Base-by-base conservation (phyloP, 2,888 invertebrate species). In the Anaspis maculata region DNA sequence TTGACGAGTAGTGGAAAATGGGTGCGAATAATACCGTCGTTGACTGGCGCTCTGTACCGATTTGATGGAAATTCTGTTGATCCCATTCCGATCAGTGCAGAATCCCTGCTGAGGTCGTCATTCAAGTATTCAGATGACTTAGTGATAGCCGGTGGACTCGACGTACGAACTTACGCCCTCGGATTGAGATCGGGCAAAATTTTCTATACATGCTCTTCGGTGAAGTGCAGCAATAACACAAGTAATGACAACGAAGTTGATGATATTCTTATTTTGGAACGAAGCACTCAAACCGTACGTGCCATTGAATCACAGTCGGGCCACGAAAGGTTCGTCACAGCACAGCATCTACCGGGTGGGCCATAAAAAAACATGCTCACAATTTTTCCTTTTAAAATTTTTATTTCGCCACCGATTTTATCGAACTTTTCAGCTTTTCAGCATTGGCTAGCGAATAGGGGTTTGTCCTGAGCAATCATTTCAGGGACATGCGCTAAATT, bases 21-120 rank as follows among this genome's bases (percentile, higher is more conserved):
- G 76, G 79, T 90, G 11, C 76, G 89, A 27, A 74, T 96, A 57
- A 91, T 97, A 53, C 97, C 96, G 1, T 92, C 96, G 0, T 69
- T 97, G 6, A 85, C 83, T 53, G 97, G 97, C 2, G 80, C 83
- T 2, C 71, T 97, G 28, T 97, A 92, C 68, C 87, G 88, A 62
- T 85, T 92, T 61, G 88, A 92, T 62, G 92, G 90, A 0, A 82
- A 85, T 39, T 81, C 77, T 40, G 77, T 96, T 27, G 88, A 94
- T 65, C 81, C 88, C 0, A 70, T 91, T 40, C 92, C 94, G 0
- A 77, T 96, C 43, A 80, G 83, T 24, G 85, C 89, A 0, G 92
- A 94, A 33, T 78, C 83, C 46, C 71, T 97, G 13, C 70, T 96
- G 3, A 83, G 84, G 35, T 83, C 94, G 0, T 89, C 94, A 0